Conservation (phyloP, 2,888 invertebrate species). For the Noctuana brunneofusca region DNA sequence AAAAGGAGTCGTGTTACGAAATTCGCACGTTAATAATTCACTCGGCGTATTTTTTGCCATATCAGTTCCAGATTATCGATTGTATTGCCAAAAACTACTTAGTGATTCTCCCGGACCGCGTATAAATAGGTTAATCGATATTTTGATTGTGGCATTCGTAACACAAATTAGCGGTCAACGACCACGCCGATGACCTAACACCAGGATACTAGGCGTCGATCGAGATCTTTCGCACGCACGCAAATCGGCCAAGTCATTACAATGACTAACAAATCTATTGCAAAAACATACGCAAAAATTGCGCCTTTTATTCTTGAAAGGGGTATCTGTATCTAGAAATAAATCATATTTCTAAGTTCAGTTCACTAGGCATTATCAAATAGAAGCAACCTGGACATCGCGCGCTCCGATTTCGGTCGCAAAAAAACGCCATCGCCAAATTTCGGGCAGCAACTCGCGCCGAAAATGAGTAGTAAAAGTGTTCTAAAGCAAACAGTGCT, state of each 20-base stretch:
- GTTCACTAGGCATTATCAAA: not conserved
- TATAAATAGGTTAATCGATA: slow-evolving; percentile 32
- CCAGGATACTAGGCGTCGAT: slow-evolving; percentile 56
- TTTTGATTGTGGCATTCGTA: slow-evolving; percentile 33
- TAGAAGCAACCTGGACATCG: not conserved
- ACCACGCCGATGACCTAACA: slow-evolving; percentile 46
- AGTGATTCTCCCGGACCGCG: slow-evolving; percentile 6
- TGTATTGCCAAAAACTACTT: slow-evolving; percentile 1
- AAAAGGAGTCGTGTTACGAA: not conserved
- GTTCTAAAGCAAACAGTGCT: slow-evolving; percentile 51
- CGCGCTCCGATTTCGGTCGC: slow-evolving; percentile 7
- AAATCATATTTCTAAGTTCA: not conserved
- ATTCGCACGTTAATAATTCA: slow-evolving; percentile 10
- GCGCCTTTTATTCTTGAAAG: slow-evolving; percentile 6
- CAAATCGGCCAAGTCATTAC: slow-evolving; percentile 53
- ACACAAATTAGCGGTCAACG: slow-evolving; percentile 49
- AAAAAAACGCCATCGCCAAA: not conserved
- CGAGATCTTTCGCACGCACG: slow-evolving; percentile 61
- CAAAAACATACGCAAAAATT: slow-evolving; percentile 31
- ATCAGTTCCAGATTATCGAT: slow-evolving; percentile 22
- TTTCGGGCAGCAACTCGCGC: not conserved
- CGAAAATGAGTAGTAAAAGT: slow-evolving; percentile 31
- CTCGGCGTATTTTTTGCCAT: not conserved
- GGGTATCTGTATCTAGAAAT: not conserved
- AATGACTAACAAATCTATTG: slow-evolving; percentile 45